These are phyloP conservation scores for Myiothlypis coronata DNA, from an alignment of 2,797 vertebrate species.

Conservation along the genomic window DNA sequence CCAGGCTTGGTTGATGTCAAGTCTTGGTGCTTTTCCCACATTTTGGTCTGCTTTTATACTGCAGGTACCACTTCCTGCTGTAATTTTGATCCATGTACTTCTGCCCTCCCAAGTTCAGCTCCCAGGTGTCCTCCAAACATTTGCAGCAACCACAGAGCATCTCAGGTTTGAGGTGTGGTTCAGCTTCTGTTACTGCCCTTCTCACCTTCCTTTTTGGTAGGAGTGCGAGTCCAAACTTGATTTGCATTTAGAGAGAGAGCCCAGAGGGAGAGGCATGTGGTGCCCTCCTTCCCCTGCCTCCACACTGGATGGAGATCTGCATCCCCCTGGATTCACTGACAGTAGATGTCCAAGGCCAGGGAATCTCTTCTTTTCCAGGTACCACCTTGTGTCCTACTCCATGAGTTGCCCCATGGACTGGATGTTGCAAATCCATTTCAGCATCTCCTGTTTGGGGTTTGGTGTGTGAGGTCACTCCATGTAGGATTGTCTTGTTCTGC, in stretches of 20 bases:
- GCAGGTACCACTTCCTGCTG: background rate
- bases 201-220: background rate
- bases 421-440: background rate
- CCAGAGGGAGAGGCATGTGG: fast-evolving
- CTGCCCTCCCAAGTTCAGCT: background rate
- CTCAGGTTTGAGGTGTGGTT: background rate
- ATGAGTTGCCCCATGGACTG: background rate
- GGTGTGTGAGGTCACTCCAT: background rate
- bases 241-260: background rate
- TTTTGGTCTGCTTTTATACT: background rate
- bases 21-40: background rate
- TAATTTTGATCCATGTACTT: background rate
- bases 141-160: background rate
- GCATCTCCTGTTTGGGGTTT: background rate
- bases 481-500: background rate
- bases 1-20: background rate
- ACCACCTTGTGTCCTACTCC: background rate
- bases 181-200: background rate
- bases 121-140: background rate
- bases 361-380: background rate
- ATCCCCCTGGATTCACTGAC: background rate
- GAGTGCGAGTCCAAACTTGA: background rate
- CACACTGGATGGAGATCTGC: background rate
- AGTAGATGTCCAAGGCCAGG: background rate
- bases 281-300: background rate